Evolutionary conservation across 1,140 invertebrate genomes (phyloP).

Genomic region (Procambarus virginalis): DNA sequence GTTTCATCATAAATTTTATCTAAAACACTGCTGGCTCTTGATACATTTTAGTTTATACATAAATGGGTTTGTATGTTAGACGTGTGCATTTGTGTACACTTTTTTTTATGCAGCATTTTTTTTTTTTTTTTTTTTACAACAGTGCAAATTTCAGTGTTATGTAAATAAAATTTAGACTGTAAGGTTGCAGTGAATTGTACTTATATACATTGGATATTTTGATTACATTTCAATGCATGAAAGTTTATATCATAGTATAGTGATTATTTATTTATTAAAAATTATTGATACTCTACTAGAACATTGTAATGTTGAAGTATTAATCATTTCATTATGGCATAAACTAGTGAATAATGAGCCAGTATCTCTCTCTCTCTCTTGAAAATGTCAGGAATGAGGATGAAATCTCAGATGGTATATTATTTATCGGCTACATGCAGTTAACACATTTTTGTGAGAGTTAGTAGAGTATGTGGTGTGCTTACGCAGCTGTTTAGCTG

Average conservation of each 20-base stretch:
- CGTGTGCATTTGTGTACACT: no score
- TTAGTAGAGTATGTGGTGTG: background rate
- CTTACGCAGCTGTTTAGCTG: background rate
- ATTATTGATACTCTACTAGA: background rate
- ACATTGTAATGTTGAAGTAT: background rate
- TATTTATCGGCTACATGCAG: background rate
- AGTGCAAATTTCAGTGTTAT: background rate
- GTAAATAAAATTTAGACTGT: background rate
- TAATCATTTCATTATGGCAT: background rate
- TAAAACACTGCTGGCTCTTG: no score
- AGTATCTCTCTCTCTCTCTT: background rate
- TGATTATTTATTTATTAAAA: background rate
- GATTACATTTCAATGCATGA: background rate
- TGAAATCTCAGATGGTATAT: conserved; percentile 1
- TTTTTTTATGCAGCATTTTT: no score
- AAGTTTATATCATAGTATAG: background rate
- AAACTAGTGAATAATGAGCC: background rate
- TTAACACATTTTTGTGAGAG: background rate
- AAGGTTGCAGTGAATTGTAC: background rate
- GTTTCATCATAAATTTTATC: no score
- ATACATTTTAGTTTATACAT: no score
- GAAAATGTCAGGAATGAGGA: background rate
- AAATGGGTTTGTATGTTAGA: no score
- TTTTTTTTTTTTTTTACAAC: background rate
- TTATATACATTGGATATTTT: background rate